A percentile compares a stretch with the other conserved stretches of the same genome.
phyloP scores from a whole-genome alignment of 2,113 vertebrate species.

The Narcine bancroftii region DNA sequence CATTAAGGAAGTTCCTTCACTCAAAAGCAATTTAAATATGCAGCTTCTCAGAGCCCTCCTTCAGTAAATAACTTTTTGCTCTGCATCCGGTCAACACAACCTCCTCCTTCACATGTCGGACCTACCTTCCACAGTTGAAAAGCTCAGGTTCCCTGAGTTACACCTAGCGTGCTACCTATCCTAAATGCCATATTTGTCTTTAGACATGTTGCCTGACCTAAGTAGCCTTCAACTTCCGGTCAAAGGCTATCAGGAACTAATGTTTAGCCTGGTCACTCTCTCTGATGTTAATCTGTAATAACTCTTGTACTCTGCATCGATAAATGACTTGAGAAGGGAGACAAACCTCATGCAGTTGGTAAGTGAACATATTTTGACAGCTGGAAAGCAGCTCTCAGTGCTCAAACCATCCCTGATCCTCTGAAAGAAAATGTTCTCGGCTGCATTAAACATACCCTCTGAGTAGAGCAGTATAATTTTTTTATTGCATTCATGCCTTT shows the following conservation, averaged over 20 bases:
- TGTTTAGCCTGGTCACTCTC: background rate
- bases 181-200: background rate
- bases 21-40: too few species aligned
- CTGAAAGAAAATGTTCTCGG: background rate
- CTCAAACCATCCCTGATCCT: background rate
- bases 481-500: background rate
- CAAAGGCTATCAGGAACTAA: background rate
- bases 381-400: background rate
- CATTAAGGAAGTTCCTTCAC: too few species aligned
- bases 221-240: background rate
- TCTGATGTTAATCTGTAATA: background rate
- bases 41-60: too few species aligned
- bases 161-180: too few species aligned
- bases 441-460: background rate
- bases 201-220: too few species aligned
- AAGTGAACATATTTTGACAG: background rate
- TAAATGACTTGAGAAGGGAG: background rate
- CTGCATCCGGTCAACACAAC: background rate
- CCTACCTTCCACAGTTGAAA: background rate
- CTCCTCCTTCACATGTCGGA: background rate
- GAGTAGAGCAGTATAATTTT: background rate
- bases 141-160: background rate
- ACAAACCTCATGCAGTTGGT: background rate
- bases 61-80: too few species aligned
- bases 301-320: background rate